phyloP scores from a whole-genome alignment of 2,888 invertebrate genomes.

The Proisotoma minuta region DNA sequence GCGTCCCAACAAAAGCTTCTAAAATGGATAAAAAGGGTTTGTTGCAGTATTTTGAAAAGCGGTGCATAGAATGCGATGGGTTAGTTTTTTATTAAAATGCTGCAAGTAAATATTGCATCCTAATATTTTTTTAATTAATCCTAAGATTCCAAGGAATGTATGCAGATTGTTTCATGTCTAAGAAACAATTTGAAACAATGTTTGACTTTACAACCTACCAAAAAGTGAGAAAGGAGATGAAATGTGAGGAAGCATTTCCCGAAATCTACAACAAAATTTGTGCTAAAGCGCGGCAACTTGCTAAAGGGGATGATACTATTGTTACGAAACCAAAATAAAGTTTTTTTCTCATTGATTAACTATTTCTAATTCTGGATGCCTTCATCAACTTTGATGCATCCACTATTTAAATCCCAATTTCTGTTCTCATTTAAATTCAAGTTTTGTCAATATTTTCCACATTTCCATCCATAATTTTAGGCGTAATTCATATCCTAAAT shows the following conservation, averaged over 20 bases:
- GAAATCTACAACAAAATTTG: slow-evolving; percentile 73
- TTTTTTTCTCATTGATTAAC: no score
- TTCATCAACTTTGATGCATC: no score
- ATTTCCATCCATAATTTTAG: no score
- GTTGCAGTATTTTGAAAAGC: background rate
- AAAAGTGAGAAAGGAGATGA: slow-evolving; percentile 57
- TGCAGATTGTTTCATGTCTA: slow-evolving; percentile 54
- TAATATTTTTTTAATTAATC: background rate
- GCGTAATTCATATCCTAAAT: no score
- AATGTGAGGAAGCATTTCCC: slow-evolving; percentile 69
- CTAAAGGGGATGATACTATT: no score
- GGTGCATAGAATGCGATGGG: background rate
- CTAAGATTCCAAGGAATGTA: background rate
- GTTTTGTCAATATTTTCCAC: no score
- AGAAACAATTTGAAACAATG: slow-evolving; percentile 70
- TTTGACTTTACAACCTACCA: slow-evolving; percentile 74
- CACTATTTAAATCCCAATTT: no score
- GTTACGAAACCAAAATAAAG: no score
- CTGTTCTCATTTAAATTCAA: no score
- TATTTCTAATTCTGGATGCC: no score
- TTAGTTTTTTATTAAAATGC: background rate
- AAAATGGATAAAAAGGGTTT: background rate
- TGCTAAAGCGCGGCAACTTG: slow-evolving; percentile 56
- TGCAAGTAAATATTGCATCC: background rate
- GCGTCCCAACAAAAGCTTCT: background rate